These are phyloP conservation scores for Streblospio benedicti DNA, from an alignment of 1,140 invertebrate genomes.

Conservation along the genomic window DNA sequence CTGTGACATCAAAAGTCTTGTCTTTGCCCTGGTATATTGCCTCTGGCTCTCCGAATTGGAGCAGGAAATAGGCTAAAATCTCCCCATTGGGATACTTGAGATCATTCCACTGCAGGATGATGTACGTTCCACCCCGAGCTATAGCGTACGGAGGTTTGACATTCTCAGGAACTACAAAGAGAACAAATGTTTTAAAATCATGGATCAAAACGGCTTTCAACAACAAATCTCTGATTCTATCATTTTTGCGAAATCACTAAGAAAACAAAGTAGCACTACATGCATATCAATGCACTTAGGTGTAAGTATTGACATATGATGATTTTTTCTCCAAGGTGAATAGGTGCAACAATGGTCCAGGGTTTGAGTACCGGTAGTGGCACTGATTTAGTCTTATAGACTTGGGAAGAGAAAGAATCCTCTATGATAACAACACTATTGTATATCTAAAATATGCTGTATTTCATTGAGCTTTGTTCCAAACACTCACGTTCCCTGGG, in stretches of 20 bases:
- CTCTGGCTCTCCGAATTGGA: constrained; percentile 25
- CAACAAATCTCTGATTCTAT: no score
- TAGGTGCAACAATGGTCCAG: not conserved
- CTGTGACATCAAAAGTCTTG: constrained; percentile 28
- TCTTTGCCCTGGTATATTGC: constrained; percentile 34
- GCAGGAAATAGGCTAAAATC: constrained; percentile 39
- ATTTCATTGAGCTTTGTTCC: not conserved
- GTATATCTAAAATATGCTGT: no score
- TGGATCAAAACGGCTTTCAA: no score
- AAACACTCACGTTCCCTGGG: constrained; percentile 33
- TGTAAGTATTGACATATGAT: no score
- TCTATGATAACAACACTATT: no score
- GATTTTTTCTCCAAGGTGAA: not conserved
- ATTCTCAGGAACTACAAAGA: constrained; percentile 32
- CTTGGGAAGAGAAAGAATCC: no score
- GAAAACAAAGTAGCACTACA: no score
- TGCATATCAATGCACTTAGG: no score
- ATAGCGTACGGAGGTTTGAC: constrained; percentile 16
- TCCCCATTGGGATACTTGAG: constrained; percentile 39
- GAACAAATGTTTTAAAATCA: no score
- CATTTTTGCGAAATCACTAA: no score
- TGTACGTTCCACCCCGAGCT: constrained; percentile 20
- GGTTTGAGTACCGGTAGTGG: not conserved
- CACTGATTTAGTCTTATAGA: no score
- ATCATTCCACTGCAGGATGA: constrained; percentile 30